Evolutionary conservation across 1,140 invertebrate genomes (phyloP).

Genomic region (Scaptomyza pallida): DNA sequence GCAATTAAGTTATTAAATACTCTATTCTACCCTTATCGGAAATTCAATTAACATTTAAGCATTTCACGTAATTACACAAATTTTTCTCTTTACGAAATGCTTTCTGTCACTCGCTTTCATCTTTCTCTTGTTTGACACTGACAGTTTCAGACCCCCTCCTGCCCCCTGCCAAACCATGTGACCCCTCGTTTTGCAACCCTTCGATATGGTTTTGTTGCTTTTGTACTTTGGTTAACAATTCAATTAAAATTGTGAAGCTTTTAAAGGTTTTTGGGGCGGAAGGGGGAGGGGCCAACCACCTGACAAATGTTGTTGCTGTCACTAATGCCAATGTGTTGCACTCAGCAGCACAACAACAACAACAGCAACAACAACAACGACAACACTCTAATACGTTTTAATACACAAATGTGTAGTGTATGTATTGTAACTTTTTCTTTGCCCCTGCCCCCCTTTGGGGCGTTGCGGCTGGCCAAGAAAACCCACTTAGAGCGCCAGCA

Average conservation of each 20-base stretch:
- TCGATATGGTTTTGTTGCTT: not conserved
- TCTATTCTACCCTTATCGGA: no score
- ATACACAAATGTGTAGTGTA: slow-evolving; percentile 4
- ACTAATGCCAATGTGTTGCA: slow-evolving; percentile 24
- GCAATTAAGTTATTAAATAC: no score
- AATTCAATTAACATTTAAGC: not conserved
- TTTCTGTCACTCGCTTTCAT: not conserved
- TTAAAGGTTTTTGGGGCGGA: slow-evolving; percentile 5
- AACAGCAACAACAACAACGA: slow-evolving; percentile 3
- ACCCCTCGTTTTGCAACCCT: slow-evolving; percentile 3
- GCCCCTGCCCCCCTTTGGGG: not conserved
- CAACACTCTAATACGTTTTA: slow-evolving; percentile 10
- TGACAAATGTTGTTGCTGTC: slow-evolving; percentile 16
- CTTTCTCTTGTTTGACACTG: slow-evolving; percentile 3
- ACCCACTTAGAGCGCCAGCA: slow-evolving; percentile 33
- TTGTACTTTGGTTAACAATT: slow-evolving; percentile 14
- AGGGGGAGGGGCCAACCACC: slow-evolving; percentile 8
- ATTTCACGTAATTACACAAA: not conserved
- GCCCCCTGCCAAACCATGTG: not conserved
- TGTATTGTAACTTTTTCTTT: slow-evolving; percentile 18
- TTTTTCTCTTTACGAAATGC: no score
- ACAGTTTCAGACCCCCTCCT: not conserved
- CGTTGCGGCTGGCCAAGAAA: slow-evolving; percentile 25
- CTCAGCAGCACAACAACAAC: slow-evolving; percentile 16
- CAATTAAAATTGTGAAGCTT: slow-evolving; percentile 22